Percentiles rank a stretch among this genome's conserved stretches.
Evolutionary conservation across 2,888 invertebrate species (phyloP).

Genomic region (Teleiodes luculella): DNA sequence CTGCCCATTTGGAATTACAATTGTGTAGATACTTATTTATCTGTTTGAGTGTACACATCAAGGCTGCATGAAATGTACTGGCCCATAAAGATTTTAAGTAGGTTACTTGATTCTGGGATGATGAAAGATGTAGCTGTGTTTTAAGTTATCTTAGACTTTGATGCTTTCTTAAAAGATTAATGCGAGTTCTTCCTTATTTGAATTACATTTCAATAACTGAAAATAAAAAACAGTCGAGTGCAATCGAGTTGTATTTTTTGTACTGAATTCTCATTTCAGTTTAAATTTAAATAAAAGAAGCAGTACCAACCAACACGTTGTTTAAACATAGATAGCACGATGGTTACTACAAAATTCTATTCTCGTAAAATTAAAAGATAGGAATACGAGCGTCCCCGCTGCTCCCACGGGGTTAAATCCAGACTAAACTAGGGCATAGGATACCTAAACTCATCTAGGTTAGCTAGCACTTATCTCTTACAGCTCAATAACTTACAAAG

Average conservation of each 20-base stretch:
- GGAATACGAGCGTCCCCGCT: neutral
- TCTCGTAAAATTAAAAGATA: neutral
- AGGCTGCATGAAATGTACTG: neutral
- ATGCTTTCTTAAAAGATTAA: no score
- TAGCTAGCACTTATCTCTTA: neutral
- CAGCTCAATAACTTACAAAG: neutral
- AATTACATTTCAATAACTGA: no score
- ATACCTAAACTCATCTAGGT: no score
- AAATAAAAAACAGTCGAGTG: no score
- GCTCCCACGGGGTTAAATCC: neutral
- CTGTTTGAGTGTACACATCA: constrained; percentile 1
- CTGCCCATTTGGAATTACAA: neutral
- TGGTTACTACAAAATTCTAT: neutral
- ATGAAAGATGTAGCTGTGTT: neutral
- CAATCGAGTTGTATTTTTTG: no score
- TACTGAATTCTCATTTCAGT: no score
- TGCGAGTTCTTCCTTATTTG: no score
- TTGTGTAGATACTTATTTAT: neutral
- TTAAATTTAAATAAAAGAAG: neutral
- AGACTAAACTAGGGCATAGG: neutral
- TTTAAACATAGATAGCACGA: neutral
- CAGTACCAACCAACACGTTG: neutral
- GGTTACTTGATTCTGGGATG: neutral
- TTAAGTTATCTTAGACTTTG: no score
- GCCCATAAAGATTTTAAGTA: neutral